These are phyloP conservation scores for Ctenochaetus hawaiiensis DNA, from an alignment of 2,797 vertebrate genomes.

Conservation along the genomic window DNA sequence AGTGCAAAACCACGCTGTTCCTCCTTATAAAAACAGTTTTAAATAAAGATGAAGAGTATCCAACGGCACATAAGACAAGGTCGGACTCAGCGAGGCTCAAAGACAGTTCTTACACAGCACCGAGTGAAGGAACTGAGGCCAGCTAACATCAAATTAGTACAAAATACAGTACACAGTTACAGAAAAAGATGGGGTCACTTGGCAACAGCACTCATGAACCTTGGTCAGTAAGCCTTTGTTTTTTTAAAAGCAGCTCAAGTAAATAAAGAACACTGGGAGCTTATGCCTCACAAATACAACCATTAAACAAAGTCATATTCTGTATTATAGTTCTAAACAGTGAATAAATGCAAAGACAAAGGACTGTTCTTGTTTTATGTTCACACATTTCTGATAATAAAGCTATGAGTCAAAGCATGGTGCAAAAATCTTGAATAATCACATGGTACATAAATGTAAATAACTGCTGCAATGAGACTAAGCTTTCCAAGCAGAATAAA, in stretches of 20 bases:
- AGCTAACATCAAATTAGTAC: constrained; percentile 77
- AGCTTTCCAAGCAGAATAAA: constrained; percentile 65
- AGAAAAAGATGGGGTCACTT: constrained; percentile 67
- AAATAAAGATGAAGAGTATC: constrained; percentile 85
- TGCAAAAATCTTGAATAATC: constrained; percentile 70
- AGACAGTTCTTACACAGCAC: constrained; percentile 81
- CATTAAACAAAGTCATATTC: constrained; percentile 68
- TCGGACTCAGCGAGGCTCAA: constrained; percentile 79
- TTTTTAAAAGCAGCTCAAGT: constrained; percentile 80
- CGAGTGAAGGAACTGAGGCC: constrained; percentile 69
- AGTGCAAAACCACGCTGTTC: constrained; percentile 87
- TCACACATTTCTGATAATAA: constrained; percentile 77
- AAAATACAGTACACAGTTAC: constrained; percentile 83
- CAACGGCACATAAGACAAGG: constrained; percentile 79
- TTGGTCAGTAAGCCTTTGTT: constrained; percentile 72
- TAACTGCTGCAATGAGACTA: constrained; percentile 71
- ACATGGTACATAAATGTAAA: constrained; percentile 73
- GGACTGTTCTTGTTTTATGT: constrained; percentile 74
- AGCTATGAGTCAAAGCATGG: constrained; percentile 79
- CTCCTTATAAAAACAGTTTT: constrained; percentile 83
- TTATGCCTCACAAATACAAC: constrained; percentile 65
- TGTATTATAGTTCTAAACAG: constrained; percentile 80
- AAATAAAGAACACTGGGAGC: constrained; percentile 71
- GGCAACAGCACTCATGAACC: constrained; percentile 73
- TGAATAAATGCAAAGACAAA: constrained; percentile 82